phyloP scores from a whole-genome alignment of 2,797 vertebrate species.

The Acropternis orthonyx region DNA sequence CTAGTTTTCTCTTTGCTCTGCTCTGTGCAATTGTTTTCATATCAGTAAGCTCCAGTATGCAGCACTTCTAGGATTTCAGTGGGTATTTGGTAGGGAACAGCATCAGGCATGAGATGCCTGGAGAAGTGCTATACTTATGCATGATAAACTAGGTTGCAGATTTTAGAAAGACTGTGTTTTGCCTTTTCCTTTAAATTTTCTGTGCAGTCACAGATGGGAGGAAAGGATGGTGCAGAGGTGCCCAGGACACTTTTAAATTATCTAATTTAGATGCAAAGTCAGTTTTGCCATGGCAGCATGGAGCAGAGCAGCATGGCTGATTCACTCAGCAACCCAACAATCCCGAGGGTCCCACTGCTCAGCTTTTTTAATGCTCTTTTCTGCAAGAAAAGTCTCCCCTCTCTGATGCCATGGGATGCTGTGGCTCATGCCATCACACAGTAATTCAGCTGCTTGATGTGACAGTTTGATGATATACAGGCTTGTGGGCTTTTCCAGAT shows the following conservation, averaged over 20 bases:
- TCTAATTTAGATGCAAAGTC: constrained; percentile 9
- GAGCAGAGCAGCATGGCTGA: background rate
- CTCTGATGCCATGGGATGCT: background rate
- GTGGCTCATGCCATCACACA: background rate
- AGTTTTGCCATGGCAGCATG: background rate
- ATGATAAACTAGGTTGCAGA: background rate
- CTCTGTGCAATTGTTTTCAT: background rate
- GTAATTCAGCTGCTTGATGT: background rate
- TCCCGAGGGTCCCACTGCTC: background rate
- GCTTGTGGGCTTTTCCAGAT: background rate
- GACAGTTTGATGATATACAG: background rate
- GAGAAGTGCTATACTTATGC: background rate
- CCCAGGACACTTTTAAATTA: constrained; percentile 9
- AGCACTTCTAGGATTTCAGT: background rate
- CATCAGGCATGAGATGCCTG: background rate
- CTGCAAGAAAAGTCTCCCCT: background rate
- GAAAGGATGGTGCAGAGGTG: background rate
- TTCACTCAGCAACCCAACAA: background rate
- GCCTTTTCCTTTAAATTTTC: background rate
- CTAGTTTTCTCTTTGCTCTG: background rate
- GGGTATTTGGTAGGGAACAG: background rate
- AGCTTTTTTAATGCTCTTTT: background rate
- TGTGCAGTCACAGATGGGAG: background rate
- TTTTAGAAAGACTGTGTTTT: background rate
- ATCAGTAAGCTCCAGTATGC: background rate